Base-by-base conservation (phyloP, 53 echinoderm and acorn worm genomes). In the Hippasteria phrygiana region DNA sequence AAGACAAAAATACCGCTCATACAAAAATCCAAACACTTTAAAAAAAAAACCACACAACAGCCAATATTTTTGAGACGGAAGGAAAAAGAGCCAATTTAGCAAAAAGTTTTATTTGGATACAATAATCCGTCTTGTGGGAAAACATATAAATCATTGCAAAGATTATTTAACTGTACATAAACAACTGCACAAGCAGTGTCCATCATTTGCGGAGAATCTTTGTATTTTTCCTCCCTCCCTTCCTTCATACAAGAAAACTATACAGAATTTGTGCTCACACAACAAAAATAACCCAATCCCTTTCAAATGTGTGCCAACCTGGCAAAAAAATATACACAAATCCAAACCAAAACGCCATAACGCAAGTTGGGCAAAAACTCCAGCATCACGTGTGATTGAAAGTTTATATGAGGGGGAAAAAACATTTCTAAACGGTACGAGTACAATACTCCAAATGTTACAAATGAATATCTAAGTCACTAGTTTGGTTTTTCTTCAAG, bases 221-320 rank as follows among this genome's bases (percentile, higher is more conserved):
- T n/a, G n/a, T n/a, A n/a, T n/a, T n/a, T n/a, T n/a, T n/a, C n/a
- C n/a, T n/a, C 29, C 13, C 29, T 80, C 43, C 1, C 24, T 75
- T 27, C 7, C n/a, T 83, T 40, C 20, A 35, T 43, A 43, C n/a
- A n/a, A n/a, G 85, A 50, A 37, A 85, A 85, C 33, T 64, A 70
- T 70, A 70, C 64, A 85, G 71, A 51, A 70, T 85, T 70, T 85
- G 85, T 69, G 85, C 85, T 85, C 85, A 85, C 85, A 85, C 85
- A 85, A 85, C 69, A 48, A 85, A 62, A 54, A 69, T 50, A 48
- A 75, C 75, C 71, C 85, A 35, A 48, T 33, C 35, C 50, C 85
- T 47, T 26, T 85, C 46, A 85, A 48, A 35, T 85, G 18, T 17
- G 43, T 38, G 50, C 71, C 71, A 22, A 69, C 54, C 43, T 14